Percentiles rank a stretch among this genome's conserved stretches.
phyloP scores from a whole-genome alignment of 2,888 invertebrate species.

The Zootermopsis nevadensis region DNA sequence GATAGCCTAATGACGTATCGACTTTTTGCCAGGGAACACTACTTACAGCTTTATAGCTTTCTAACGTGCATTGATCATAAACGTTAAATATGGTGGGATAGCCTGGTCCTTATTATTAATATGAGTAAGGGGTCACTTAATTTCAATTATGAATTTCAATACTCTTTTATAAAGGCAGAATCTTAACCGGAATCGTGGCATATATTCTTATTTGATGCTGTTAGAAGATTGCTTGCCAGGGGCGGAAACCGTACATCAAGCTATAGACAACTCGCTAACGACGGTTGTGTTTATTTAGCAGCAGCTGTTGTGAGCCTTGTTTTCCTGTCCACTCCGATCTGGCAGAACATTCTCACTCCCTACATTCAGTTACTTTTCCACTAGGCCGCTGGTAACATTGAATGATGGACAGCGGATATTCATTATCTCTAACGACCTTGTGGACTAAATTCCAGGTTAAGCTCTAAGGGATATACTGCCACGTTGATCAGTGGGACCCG shows the following conservation, averaged over 20 bases:
- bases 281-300: slow-evolving; percentile 21
- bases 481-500: background rate
- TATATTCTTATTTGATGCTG: background rate
- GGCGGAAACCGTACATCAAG: slow-evolving; percentile 4
- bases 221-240: background rate
- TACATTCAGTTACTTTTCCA: background rate
- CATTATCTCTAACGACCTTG: background rate
- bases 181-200: background rate
- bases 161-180: too few relatives aligned
- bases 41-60: too few relatives aligned
- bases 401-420: slow-evolving; percentile 2
- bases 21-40: too few relatives aligned
- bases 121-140: too few relatives aligned
- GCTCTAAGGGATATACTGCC: background rate
- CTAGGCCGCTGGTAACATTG: background rate
- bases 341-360: background rate
- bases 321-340: background rate
- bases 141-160: too few relatives aligned
- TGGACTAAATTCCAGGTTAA: background rate
- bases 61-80: too few relatives aligned
- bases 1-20: too few relatives aligned
- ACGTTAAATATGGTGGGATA: too few relatives aligned
- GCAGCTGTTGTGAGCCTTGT: background rate
- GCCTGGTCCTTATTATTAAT: too few relatives aligned
- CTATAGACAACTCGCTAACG: background rate